phyloP scores from a whole-genome alignment of 2,888 invertebrate species.

The Acanthococcus lagerstroemiae region DNA sequence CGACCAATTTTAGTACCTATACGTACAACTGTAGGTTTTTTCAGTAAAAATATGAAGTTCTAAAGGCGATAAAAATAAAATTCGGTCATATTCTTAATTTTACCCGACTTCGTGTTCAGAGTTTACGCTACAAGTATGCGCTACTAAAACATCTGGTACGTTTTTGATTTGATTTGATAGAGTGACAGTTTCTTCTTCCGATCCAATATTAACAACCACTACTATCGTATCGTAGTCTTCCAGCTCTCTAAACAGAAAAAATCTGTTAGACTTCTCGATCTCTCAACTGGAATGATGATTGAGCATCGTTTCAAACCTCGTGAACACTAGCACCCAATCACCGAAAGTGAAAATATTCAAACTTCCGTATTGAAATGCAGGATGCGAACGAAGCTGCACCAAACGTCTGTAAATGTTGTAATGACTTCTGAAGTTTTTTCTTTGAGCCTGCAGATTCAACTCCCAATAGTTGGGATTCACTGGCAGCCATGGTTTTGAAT shows the following conservation, averaged over 20 bases:
- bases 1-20: too few species aligned
- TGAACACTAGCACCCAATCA: slow-evolving; percentile 42
- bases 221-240: slow-evolving; percentile 35
- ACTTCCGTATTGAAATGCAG: slow-evolving; percentile 41
- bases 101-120: slow-evolving; percentile 31
- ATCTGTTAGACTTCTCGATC: too few species aligned
- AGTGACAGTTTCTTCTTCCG: slow-evolving; percentile 47
- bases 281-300: too few species aligned
- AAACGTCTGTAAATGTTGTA: slow-evolving; percentile 52
- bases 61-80: too few species aligned
- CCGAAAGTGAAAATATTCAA: slow-evolving; percentile 36
- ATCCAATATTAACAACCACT: slow-evolving; percentile 51
- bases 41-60: too few species aligned
- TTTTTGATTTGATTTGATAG: slow-evolving; percentile 38
- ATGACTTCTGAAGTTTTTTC: slow-evolving; percentile 46
- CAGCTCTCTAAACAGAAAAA: slow-evolving; percentile 33
- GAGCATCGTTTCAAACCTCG: too few species aligned
- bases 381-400: slow-evolving; percentile 46
- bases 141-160: slow-evolving; percentile 23
- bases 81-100: too few species aligned
- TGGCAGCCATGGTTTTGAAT: slow-evolving; percentile 54
- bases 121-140: slow-evolving; percentile 32
- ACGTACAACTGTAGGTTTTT: too few species aligned
- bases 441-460: slow-evolving; percentile 51
- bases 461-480: slow-evolving; percentile 51